These are phyloP conservation scores for Armadillidium nasatum DNA, from an alignment of 1,140 invertebrate species.

Conservation along the genomic window DNA sequence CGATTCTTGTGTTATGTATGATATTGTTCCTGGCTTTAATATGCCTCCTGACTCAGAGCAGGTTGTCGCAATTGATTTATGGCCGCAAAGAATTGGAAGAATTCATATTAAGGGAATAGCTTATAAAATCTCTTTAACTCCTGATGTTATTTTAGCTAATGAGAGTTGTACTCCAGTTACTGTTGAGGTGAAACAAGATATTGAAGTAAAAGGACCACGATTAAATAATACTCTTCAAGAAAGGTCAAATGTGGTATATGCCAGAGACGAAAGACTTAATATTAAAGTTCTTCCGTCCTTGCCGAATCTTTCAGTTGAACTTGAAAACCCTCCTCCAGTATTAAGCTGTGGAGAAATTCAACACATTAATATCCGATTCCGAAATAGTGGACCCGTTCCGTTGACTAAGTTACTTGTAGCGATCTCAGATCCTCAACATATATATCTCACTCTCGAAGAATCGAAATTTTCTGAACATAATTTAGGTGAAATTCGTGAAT, in stretches of 20 bases:
- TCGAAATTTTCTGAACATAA: constrained; percentile 7
- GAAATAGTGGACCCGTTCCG: constrained; percentile 35
- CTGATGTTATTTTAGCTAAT: constrained; percentile 34
- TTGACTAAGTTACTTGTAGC: constrained; percentile 35
- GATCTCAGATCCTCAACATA: constrained; percentile 33
- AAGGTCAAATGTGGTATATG: constrained; percentile 50
- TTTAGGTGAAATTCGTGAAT: neutral
- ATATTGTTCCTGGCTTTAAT: constrained; percentile 27
- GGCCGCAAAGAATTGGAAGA: constrained; percentile 32
- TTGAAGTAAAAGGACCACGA: constrained; percentile 51
- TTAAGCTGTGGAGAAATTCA: constrained; percentile 35
- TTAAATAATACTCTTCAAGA: constrained; percentile 52
- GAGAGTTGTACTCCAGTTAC: constrained; percentile 24
- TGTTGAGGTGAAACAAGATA: constrained; percentile 50
- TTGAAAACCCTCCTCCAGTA: constrained; percentile 29
- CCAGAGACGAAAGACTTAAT: constrained; percentile 52
- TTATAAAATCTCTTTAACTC: constrained; percentile 45
- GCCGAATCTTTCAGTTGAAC: constrained; percentile 51
- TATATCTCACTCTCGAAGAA: constrained; percentile 23
- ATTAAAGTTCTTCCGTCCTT: constrained; percentile 51
- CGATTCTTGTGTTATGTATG: constrained; percentile 31
- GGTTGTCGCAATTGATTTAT: constrained; percentile 30
- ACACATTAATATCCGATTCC: constrained; percentile 29
- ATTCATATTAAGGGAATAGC: constrained; percentile 47
- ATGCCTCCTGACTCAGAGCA: constrained; percentile 36